Evolutionary conservation across 2,888 invertebrate genomes (phyloP), one percentile per base, ranked within the genome.

Genomic region (Aradus depressus): DNA sequence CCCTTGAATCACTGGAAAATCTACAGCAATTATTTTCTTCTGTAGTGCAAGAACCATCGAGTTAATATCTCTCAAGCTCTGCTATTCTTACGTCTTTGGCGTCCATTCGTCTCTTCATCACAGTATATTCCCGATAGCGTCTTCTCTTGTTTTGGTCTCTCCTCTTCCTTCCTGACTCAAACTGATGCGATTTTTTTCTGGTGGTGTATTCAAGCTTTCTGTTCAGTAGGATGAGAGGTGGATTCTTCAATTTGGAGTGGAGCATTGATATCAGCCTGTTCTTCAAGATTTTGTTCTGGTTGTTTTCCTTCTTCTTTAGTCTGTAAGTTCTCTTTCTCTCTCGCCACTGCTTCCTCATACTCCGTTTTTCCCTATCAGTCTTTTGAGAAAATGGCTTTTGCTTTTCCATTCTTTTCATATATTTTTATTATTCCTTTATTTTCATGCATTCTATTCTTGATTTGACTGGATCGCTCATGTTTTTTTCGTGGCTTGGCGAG

Each of bases 351-450:
- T 42, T 23, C 25, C 25, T 42, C 22, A 42, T n/a, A 23, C 10
- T 4, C 23, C 42, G 42, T n/a, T 22, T 42, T 23, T 42, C 25
- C 22, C 22, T 25, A 8, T 42, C 42, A 22, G 10, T 42, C 16
- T 25, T 42, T 42, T 42, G 25, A 42, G 25, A 12, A 42, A 21
- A 4, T 25, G 42, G 42, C 8, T 23, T 42, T 12, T 42, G 16
- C 18, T 42, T 42, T 42, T 23, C 42, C 25, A 25, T 42, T n/a
- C 42, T 42, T 23, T n/a, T n/a, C n/a, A n/a, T n/a, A n/a, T n/a
- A n/a, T n/a, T n/a, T n/a, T n/a, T n/a, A n/a, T n/a, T n/a, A n/a
- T n/a, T n/a, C n/a, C n/a, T n/a, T n/a, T n/a, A n/a, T n/a, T n/a
- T n/a, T n/a, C n/a, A n/a, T n/a, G n/a, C n/a, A n/a, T n/a, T n/a